A percentile compares a stretch with the other conserved stretches of the same genome.
phyloP scores from a whole-genome alignment of 2,113 vertebrate species.

The Pseudorasbora parva region DNA sequence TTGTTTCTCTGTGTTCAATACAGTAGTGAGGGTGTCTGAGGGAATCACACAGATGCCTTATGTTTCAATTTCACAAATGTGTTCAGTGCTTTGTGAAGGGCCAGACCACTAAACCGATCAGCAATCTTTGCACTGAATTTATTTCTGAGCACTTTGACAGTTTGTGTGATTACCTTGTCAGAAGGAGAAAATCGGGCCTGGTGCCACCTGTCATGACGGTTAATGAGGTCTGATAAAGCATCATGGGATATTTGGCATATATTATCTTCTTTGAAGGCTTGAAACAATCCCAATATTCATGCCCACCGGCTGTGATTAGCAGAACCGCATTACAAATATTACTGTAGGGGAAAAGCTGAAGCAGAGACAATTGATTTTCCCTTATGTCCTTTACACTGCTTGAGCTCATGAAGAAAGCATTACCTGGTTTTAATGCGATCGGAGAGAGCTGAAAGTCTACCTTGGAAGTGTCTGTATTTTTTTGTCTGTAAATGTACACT shows the following conservation, averaged over 20 bases:
- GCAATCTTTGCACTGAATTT: neutral
- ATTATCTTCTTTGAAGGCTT: constrained; percentile 31
- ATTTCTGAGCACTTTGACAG: neutral
- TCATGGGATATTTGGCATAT: constrained; percentile 23
- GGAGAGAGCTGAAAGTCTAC: neutral
- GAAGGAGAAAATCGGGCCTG: constrained; percentile 9
- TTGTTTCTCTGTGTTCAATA: neutral
- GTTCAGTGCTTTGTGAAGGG: constrained; percentile 6
- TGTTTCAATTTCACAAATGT: neutral
- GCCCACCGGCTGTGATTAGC: constrained; percentile 1
- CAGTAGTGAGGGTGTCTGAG: neutral
- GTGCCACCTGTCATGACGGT: constrained; percentile 19
- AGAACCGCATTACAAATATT: constrained; percentile 7
- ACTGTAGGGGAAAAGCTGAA: neutral
- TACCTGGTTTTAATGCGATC: neutral
- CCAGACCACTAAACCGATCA: neutral
- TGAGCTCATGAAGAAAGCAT: neutral
- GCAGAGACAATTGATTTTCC: constrained; percentile 4
- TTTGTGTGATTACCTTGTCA: constrained; percentile 32
- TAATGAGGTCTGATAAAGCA: constrained; percentile 38
- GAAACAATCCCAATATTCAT: constrained; percentile 37
- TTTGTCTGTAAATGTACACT: neutral
- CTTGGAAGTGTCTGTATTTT: neutral
- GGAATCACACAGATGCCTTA: neutral
- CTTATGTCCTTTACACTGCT: neutral